Conservation (phyloP, 2,113 vertebrate genomes). For the Myrmophylax atrothorax region DNA sequence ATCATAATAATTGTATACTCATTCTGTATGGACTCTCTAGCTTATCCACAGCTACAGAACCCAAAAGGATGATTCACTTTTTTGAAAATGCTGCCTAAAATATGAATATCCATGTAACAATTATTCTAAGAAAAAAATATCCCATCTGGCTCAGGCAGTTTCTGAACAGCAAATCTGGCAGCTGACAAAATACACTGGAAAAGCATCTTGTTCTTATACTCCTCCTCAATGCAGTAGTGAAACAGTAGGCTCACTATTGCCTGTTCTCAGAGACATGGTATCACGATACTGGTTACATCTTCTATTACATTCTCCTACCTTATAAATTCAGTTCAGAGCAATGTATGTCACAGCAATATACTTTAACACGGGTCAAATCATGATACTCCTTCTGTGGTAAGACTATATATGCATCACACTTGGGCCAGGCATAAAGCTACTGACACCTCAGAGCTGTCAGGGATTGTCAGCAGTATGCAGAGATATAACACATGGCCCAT, state of each 20-base stretch:
- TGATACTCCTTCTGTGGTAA: neutral
- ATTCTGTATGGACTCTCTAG: neutral
- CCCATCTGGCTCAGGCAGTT: neutral
- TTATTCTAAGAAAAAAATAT: neutral
- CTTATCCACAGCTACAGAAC: neutral
- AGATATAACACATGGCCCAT: rapidly evolving
- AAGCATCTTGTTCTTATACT: neutral
- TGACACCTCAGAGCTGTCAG: neutral
- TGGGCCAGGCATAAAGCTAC: neutral
- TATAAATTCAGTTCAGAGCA: neutral
- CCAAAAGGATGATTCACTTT: neutral
- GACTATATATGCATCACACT: neutral
- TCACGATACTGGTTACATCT: neutral
- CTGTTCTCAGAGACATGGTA: neutral
- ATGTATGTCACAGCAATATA: neutral
- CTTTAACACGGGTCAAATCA: neutral
- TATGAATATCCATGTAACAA: neutral
- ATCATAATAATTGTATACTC: neutral
- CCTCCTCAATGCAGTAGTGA: rapidly evolving
- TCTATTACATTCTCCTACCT: neutral
- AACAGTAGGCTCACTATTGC: neutral
- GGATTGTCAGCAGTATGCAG: neutral
- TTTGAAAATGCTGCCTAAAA: neutral
- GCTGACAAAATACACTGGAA: neutral
- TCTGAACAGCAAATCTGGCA: neutral